These are phyloP conservation scores for Lipotes vexillifer DNA, from an alignment of 2,113 vertebrate genomes.

Conservation along the genomic window DNA sequence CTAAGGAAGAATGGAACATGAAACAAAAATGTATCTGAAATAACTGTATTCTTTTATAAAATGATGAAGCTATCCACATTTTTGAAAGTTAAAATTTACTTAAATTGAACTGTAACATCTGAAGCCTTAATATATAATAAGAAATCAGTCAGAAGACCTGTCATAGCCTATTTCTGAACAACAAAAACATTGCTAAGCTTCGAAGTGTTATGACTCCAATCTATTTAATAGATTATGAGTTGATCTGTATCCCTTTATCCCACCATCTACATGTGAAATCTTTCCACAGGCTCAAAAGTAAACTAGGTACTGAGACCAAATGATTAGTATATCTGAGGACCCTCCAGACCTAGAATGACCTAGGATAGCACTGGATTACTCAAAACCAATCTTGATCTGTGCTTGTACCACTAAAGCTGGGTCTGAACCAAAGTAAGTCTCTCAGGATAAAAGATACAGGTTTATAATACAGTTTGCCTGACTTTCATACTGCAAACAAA, in stretches of 20 bases:
- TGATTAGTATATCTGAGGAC: neutral
- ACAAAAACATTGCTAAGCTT: neutral
- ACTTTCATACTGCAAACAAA: neutral
- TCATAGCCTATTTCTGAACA: neutral
- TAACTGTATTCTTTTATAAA: conserved; percentile 33
- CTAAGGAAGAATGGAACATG: neutral
- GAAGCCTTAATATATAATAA: neutral
- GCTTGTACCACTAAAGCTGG: neutral
- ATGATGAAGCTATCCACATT: neutral
- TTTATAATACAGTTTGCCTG: neutral
- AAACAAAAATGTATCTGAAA: conserved; percentile 45
- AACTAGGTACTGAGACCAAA: conserved; percentile 27
- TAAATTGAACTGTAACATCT: conserved; percentile 2
- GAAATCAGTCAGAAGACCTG: neutral
- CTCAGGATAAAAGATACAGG: neutral
- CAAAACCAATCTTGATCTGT: conserved; percentile 13
- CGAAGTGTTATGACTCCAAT: neutral
- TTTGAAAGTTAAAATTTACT: conserved; percentile 32
- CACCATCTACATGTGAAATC: conserved; percentile 9
- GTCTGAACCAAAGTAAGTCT: conserved; percentile 7
- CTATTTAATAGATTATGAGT: neutral
- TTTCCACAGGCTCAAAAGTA: conserved; percentile 29
- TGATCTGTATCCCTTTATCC: neutral
- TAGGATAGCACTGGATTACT: neutral
- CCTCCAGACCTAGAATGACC: neutral